Percentiles rank a stretch among this genome's conserved stretches.
Evolutionary conservation across 1,140 invertebrate species (phyloP).

Genomic region (Drosophila nigromelanica): DNA sequence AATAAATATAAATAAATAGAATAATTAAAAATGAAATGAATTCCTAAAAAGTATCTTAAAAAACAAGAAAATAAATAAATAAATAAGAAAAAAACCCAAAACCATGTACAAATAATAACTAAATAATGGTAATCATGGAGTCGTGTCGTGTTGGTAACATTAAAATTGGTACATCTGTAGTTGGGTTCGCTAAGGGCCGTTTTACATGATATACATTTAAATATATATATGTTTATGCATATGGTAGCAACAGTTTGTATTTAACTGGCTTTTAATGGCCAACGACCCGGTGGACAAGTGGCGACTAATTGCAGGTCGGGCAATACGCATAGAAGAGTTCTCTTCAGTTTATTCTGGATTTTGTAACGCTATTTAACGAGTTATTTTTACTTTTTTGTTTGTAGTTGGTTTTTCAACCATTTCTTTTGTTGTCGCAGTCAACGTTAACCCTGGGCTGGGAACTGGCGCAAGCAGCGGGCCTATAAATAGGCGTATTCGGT

Average conservation of each 20-base stretch:
- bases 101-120: too few relatives aligned
- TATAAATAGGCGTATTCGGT: constrained; percentile 19
- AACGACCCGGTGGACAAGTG: constrained; percentile 64
- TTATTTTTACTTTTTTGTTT: constrained; percentile 8
- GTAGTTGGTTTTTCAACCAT: neutral
- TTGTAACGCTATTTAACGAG: constrained; percentile 33
- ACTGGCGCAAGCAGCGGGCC: constrained; percentile 18
- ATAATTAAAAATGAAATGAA: too few relatives aligned
- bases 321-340: constrained; percentile 22
- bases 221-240: neutral
- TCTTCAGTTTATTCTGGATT: constrained; percentile 7
- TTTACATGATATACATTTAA: neutral
- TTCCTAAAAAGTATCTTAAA: too few relatives aligned
- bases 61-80: too few relatives aligned
- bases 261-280: constrained; percentile 43
- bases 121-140: too few relatives aligned
- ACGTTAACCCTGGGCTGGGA: constrained; percentile 23
- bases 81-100: too few relatives aligned
- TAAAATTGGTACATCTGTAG: too few relatives aligned
- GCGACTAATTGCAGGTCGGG: constrained; percentile 49
- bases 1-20: too few relatives aligned
- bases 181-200: constrained; percentile 1
- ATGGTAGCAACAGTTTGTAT: neutral
- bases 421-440: constrained; percentile 14
- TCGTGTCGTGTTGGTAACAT: too few relatives aligned